These are phyloP conservation scores for Oncorhynchus nerka DNA, from an alignment of 2,113 vertebrate genomes.

Conservation along the genomic window DNA sequence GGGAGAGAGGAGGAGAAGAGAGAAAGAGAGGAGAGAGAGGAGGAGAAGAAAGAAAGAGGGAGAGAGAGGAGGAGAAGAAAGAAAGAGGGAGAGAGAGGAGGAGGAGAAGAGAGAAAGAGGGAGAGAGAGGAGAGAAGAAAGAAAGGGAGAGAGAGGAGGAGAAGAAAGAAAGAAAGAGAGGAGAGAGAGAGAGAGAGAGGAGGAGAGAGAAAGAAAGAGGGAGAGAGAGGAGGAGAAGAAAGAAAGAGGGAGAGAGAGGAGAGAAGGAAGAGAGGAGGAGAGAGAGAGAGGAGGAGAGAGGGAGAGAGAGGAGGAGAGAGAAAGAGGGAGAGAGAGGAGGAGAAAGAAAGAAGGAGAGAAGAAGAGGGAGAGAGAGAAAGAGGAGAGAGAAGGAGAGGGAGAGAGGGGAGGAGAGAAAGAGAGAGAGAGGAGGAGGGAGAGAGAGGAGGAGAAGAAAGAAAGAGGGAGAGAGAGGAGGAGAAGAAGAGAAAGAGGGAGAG, in stretches of 20 bases:
- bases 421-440: conserved; percentile 23
- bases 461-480: conserved; percentile 6
- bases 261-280: neutral
- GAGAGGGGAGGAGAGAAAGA: conserved; percentile 1
- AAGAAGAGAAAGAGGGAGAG: conserved; percentile 24
- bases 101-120: neutral
- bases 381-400: conserved; percentile 17
- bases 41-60: conserved; percentile 1
- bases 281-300: too few relatives aligned
- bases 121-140: conserved; percentile 12
- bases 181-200: conserved; percentile 16
- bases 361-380: conserved; percentile 15
- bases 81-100: conserved; percentile 16
- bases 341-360: neutral
- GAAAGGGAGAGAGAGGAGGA: conserved; percentile 18
- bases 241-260: conserved; percentile 20
- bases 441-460: neutral
- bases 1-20: neutral
- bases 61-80: conserved; percentile 7
- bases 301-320: conserved; percentile 13
- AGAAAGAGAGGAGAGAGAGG: conserved; percentile 21
- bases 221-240: conserved; percentile 7
- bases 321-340: conserved; percentile 14
- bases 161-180: neutral
- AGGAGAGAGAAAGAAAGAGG: neutral